A percentile compares a stretch with the other conserved stretches of the same genome.
Evolutionary conservation across 2,113 vertebrate species (phyloP).

Genomic region (Zapus hudsonius): DNA sequence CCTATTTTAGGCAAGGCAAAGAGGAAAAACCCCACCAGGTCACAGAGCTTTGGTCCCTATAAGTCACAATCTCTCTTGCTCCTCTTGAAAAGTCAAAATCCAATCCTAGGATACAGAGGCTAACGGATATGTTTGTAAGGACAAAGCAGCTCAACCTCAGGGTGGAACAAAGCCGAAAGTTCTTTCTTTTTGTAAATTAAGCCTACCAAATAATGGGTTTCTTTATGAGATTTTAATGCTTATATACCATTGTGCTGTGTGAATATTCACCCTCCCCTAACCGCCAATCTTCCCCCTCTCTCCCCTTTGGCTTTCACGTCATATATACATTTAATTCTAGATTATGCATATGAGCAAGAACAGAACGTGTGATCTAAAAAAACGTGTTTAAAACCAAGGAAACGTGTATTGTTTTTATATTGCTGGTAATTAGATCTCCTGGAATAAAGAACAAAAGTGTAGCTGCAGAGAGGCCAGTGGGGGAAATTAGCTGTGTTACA

Average conservation of each 20-base stretch:
- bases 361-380: neutral
- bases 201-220: neutral
- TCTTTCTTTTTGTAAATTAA: neutral
- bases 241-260: neutral
- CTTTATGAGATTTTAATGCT: neutral
- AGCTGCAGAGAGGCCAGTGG: slow-evolving; percentile 33
- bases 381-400: neutral
- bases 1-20: slow-evolving; percentile 4
- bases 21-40: neutral
- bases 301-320: neutral
- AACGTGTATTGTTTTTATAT: slow-evolving; percentile 26
- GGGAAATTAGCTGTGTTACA: slow-evolving; percentile 62
- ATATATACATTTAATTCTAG: neutral
- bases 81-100: slow-evolving; percentile 50
- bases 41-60: neutral
- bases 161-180: neutral
- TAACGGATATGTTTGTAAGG: neutral
- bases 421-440: slow-evolving; percentile 55
- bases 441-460: slow-evolving; percentile 40
- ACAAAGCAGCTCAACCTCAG: neutral
- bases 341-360: neutral
- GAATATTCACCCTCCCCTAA: neutral
- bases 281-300: neutral
- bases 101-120: neutral
- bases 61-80: neutral